These are phyloP conservation scores for Apamea sordens DNA, from an alignment of 2,888 invertebrate species.

Conservation along the genomic window DNA sequence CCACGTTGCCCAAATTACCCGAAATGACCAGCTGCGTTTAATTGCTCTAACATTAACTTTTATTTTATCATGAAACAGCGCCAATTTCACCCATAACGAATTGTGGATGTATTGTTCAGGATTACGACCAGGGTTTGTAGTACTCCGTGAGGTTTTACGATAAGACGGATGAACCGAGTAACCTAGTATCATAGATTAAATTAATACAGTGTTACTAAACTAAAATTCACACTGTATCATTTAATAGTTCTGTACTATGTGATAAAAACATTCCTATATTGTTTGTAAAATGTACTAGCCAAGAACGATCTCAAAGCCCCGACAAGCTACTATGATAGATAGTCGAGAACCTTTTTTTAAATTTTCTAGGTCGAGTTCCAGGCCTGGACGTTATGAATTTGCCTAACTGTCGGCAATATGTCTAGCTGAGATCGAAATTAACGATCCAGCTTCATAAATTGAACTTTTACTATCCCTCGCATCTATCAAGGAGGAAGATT, in stretches of 20 bases:
- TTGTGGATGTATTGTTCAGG: slow-evolving; percentile 35
- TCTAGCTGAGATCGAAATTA: slow-evolving; percentile 44
- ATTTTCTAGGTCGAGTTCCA: slow-evolving; percentile 47
- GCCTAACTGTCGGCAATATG: slow-evolving; percentile 49
- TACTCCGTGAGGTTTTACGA: not conserved
- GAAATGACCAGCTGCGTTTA: slow-evolving; percentile 61
- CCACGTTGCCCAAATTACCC: slow-evolving; percentile 52
- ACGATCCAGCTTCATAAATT: slow-evolving; percentile 39
- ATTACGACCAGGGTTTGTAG: slow-evolving; percentile 14
- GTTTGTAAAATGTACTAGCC: slow-evolving; percentile 4
- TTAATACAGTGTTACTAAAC: not conserved
- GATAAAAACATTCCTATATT: slow-evolving; percentile 11
- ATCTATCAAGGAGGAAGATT: not conserved
- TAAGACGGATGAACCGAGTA: not conserved
- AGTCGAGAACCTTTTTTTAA: slow-evolving; percentile 32
- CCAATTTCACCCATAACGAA: slow-evolving; percentile 51
- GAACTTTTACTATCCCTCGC: slow-evolving; percentile 18
- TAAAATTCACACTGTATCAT: not conserved
- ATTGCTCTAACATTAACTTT: slow-evolving; percentile 66
- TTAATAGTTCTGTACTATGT: not conserved
- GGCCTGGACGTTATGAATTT: slow-evolving; percentile 45
- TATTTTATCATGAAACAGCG: slow-evolving; percentile 61
- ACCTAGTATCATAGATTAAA: not conserved
- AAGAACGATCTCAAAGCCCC: slow-evolving; percentile 11
- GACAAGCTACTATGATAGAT: slow-evolving; percentile 29